Percentiles rank a stretch among this genome's conserved stretches.
Evolutionary conservation across 1,140 invertebrate genomes (phyloP).

Genomic region (Eufriesea mexicana): DNA sequence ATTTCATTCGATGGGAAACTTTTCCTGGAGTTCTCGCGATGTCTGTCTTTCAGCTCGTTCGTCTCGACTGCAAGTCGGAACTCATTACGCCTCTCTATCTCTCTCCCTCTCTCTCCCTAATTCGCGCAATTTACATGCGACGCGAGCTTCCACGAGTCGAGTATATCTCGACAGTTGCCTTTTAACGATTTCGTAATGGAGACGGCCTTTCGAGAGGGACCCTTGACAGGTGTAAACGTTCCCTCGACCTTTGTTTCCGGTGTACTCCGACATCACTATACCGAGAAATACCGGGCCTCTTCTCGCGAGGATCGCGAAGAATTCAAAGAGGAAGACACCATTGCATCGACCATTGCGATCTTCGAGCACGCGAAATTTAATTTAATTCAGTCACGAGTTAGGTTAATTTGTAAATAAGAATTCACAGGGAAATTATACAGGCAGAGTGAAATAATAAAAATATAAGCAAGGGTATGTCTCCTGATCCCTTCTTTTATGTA

Average conservation of each 20-base stretch:
- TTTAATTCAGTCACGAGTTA: too few species aligned
- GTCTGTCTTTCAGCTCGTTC: neutral
- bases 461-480: too few species aligned
- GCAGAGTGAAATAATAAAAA: too few species aligned
- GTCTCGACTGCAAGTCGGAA: neutral
- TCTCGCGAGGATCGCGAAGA: too few species aligned
- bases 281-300: neutral
- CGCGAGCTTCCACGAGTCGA: neutral
- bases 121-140: slow-evolving; percentile 34
- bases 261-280: neutral
- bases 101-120: neutral
- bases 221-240: neutral
- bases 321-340: too few species aligned
- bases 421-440: too few species aligned
- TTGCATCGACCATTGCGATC: too few species aligned
- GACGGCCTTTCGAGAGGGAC: neutral
- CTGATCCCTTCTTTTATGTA: too few species aligned
- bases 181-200: neutral
- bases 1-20: neutral
- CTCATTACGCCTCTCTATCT: neutral
- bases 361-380: too few species aligned
- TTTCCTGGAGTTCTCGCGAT: neutral
- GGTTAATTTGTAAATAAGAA: too few species aligned
- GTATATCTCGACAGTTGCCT: neutral
- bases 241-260: too few species aligned